A percentile compares a stretch with the other conserved stretches of the same genome.
Evolutionary conservation across 2,888 invertebrate genomes (phyloP).

Genomic region (Urechis unicinctus): DNA sequence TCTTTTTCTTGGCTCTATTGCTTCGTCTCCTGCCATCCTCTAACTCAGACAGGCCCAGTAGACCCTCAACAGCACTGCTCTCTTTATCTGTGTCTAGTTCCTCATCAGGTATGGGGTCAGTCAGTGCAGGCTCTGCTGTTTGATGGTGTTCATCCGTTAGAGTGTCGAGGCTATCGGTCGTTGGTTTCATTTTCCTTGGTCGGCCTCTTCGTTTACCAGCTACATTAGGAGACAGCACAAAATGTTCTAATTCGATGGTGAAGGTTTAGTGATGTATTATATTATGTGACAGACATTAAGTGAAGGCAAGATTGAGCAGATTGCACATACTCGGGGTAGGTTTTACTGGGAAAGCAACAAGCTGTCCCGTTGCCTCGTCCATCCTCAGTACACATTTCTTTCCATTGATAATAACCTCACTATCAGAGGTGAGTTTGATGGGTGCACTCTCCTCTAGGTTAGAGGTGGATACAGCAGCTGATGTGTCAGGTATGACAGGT

Average conservation of each 20-base stretch:
- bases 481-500: no score
- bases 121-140: no score
- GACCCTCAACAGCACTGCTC: conserved; percentile 41
- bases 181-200: conserved; percentile 5
- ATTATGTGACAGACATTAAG: no score
- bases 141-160: no score
- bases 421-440: conserved; percentile 22
- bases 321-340: conserved; percentile 11
- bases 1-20: conserved; percentile 37
- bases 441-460: no score
- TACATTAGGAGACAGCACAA: background rate
- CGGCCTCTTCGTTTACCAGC: conserved; percentile 12
- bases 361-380: conserved; percentile 43
- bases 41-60: conserved; percentile 45
- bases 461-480: no score
- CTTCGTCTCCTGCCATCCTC: conserved; percentile 48
- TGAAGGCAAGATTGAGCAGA: no score
- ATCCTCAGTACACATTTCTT: conserved; percentile 49
- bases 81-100: conserved; percentile 13
- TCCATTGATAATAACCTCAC: conserved; percentile 45
- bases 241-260: background rate
- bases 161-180: no score
- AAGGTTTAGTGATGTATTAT: no score
- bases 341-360: conserved; percentile 48
- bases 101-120: background rate